Conservation (phyloP, 1,140 invertebrate genomes). For the Drosophila arizonae region DNA sequence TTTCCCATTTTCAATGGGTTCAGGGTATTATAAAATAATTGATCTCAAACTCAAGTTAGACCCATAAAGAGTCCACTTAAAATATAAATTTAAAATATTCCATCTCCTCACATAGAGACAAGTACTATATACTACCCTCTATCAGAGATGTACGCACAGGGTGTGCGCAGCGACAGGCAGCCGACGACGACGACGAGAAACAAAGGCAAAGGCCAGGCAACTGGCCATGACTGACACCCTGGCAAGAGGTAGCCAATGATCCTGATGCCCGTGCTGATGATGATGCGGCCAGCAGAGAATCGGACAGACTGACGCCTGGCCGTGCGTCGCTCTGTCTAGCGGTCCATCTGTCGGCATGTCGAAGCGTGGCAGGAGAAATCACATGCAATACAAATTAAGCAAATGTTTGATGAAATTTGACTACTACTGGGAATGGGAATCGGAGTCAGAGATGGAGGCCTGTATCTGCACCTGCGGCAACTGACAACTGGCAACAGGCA, state of each 20-base stretch:
- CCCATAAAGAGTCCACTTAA: too few relatives aligned
- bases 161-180: slow-evolving; percentile 9
- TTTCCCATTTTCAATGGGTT: too few relatives aligned
- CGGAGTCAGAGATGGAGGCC: background rate
- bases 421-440: background rate
- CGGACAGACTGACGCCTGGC: slow-evolving; percentile 33
- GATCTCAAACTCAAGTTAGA: too few relatives aligned
- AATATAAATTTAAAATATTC: too few relatives aligned
- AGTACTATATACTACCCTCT: background rate
- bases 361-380: background rate
- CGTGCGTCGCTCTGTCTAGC: slow-evolving; percentile 7
- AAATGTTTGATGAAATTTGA: slow-evolving; percentile 24
- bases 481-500: too few relatives aligned
- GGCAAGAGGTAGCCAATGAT: slow-evolving; percentile 3
- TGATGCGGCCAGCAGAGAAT: slow-evolving; percentile 5
- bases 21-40: too few relatives aligned
- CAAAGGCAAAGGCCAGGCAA: slow-evolving; percentile 41
- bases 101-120: too few relatives aligned
- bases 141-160: background rate
- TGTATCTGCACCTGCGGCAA: slow-evolving; percentile 18
- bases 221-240: slow-evolving; percentile 29
- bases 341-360: background rate
- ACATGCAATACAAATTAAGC: slow-evolving; percentile 16
- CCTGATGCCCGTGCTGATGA: slow-evolving; percentile 8
- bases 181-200: slow-evolving; percentile 10